phyloP scores from a whole-genome alignment of 2,888 invertebrate species.

The Chloroclystis v-ata region DNA sequence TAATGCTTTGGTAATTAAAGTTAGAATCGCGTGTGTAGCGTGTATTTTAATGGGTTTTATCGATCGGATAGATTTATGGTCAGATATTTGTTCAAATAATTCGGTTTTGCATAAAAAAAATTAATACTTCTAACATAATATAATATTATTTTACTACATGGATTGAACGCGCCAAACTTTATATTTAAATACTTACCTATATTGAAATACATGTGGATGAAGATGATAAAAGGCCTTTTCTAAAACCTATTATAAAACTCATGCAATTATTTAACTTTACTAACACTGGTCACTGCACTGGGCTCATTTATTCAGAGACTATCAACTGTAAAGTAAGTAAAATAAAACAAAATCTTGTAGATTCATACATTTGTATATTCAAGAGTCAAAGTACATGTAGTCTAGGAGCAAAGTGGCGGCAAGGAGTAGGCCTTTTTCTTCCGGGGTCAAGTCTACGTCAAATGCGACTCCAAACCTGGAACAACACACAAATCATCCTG shows the following conservation, averaged over 20 bases:
- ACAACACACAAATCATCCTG: no score
- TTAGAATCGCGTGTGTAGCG: constrained; percentile 31
- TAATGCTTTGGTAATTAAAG: constrained; percentile 21
- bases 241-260: no score
- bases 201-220: no score
- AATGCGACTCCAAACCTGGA: constrained; percentile 57
- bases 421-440: constrained; percentile 57
- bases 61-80: constrained; percentile 19
- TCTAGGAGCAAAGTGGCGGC: constrained; percentile 59
- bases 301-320: no score
- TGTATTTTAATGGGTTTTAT: constrained; percentile 24
- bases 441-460: constrained; percentile 41
- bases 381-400: constrained; percentile 67
- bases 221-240: no score
- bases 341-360: background rate
- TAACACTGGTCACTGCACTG: no score
- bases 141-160: no score
- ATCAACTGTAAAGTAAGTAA: no score
- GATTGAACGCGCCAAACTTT: no score
- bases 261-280: no score
- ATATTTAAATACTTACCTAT: no score
- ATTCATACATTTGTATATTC: constrained; percentile 21
- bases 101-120: constrained; percentile 3
- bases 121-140: no score
- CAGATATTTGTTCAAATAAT: background rate